Evolutionary conservation across 2,888 invertebrate genomes (phyloP), one percentile per base, ranked within the genome.

Genomic region (Archips crataeganus): DNA sequence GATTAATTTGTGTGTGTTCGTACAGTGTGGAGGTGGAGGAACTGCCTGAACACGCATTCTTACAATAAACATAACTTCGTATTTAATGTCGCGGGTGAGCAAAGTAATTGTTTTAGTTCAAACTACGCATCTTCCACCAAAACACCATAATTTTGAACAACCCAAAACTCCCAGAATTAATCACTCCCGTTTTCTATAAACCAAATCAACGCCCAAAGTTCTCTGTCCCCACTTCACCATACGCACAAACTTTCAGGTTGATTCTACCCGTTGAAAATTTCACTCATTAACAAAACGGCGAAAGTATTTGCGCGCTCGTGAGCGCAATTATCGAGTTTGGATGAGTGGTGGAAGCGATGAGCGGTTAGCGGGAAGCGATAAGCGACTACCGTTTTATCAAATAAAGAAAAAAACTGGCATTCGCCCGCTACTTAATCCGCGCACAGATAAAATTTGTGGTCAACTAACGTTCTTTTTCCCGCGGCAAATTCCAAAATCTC

Each of bases 241-340:
- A 54, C 62, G 61, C 47, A 76, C 67, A 85, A 84, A 77, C 82
- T 80, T 77, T 71, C 71, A 70, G 73, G 78, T 76, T 76, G 79
- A 77, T 79, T 80, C 81, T 81, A 81, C 78, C 72, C 76, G 79
- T 78, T 75, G 77, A 76, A 81, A 84, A 86, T 82, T 86, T 83
- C 79, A 77, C 79, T 86, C 86, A 86, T 86, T 86, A 86, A 82
- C 82, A 84, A 83, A 82, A 62, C 80, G 85, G 83, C 83, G 80
- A 59, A 80, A 84, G 83, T 82, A 82, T 86, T 83, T 74, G 47
- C 51, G 39, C 63, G 72, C 67, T 72, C 68, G 59, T 73, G 68
- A 73, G 64, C 64, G 73, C 64, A 73, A 73, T 69, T 69, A 73
- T 73, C 73, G 73, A 73, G 68, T 72, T 72, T 68, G n/a, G 13